These are phyloP conservation scores for Paradisaea rubra DNA, from an alignment of 2,113 vertebrate genomes.

Conservation along the genomic window DNA sequence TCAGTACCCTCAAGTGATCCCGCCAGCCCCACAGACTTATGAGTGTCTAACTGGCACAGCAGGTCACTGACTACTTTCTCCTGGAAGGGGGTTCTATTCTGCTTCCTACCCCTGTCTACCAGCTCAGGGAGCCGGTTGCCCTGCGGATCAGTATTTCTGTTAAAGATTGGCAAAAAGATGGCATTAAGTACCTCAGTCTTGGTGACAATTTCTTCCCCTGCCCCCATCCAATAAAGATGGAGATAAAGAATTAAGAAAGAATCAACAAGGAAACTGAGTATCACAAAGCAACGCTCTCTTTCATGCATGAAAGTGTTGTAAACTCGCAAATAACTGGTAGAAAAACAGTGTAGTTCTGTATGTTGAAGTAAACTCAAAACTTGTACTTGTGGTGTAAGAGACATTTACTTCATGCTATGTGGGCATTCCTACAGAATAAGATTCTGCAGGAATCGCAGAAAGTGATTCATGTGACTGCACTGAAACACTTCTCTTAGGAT, in stretches of 20 bases:
- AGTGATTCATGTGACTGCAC: not conserved
- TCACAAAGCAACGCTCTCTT: not conserved
- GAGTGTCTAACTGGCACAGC: not conserved
- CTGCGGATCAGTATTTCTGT: not conserved
- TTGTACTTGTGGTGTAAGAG: not conserved
- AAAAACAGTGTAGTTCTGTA: not conserved
- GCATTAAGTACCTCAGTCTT: not conserved
- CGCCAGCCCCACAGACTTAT: not conserved
- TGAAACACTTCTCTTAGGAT: not conserved
- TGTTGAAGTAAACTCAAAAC: not conserved
- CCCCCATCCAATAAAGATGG: not conserved
- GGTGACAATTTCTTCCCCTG: not conserved
- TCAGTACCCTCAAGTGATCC: not conserved
- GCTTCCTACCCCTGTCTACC: not conserved
- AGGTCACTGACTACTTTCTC: not conserved
- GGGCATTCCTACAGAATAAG: not conserved
- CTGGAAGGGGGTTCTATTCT: not conserved
- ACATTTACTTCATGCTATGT: not conserved
- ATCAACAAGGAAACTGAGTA: not conserved
- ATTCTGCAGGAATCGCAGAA: not conserved
- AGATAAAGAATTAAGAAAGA: not conserved
- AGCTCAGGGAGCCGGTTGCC: rapidly evolving
- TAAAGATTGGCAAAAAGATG: not conserved
- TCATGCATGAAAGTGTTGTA: not conserved
- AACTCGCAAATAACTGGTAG: not conserved